These are phyloP conservation scores for Caligus rogercresseyi DNA, from an alignment of 1,140 invertebrate genomes.

Conservation along the genomic window DNA sequence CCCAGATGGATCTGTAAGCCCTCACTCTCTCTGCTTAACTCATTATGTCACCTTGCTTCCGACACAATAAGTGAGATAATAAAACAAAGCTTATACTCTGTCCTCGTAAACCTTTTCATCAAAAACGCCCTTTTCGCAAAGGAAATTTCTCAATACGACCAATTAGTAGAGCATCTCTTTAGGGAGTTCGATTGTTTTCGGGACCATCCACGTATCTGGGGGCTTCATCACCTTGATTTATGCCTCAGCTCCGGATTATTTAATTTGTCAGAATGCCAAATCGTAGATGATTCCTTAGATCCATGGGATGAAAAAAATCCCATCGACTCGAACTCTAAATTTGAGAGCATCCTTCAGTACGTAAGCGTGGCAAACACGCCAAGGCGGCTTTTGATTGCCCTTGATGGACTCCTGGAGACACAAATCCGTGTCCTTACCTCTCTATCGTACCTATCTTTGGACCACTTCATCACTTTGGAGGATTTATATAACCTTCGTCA, in stretches of 20 bases:
- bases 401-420: neutral
- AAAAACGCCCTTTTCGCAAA: neutral
- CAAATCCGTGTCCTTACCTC: neutral
- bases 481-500: neutral
- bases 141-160: neutral
- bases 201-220: neutral
- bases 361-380: neutral
- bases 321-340: neutral
- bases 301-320: neutral
- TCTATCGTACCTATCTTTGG: neutral
- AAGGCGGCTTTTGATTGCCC: neutral
- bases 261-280: neutral
- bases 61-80: neutral
- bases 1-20: neutral
- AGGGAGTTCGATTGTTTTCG: neutral
- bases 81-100: neutral
- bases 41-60: neutral
- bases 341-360: neutral
- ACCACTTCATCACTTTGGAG: neutral
- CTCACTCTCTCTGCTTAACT: neutral
- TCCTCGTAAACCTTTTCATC: neutral
- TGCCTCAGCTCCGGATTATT: neutral
- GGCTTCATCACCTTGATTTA: neutral
- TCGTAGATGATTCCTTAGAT: neutral
- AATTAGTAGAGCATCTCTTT: neutral